Evolutionary conservation across 2,888 invertebrate species (phyloP).

Genomic region (Adelphocoris suturalis): DNA sequence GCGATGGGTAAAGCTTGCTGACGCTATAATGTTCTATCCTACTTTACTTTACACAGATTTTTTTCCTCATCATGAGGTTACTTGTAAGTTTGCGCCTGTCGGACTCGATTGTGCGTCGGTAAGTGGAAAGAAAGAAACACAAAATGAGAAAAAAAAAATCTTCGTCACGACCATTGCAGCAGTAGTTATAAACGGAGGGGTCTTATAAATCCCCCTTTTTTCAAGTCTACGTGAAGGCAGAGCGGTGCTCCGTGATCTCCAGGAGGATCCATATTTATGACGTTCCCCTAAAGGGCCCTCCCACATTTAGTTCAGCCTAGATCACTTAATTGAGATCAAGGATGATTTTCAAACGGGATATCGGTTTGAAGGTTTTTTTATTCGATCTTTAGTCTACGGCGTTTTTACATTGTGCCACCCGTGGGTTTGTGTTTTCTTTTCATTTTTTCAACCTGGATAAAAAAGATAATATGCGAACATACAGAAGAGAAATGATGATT

Average conservation of each 20-base stretch:
- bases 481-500: too few species aligned
- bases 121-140: neutral
- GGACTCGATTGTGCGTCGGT: conserved; percentile 6
- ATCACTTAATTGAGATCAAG: conserved; percentile 61
- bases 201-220: conserved; percentile 3
- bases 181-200: conserved; percentile 10
- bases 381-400: neutral
- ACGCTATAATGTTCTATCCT: too few species aligned
- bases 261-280: conserved; percentile 53
- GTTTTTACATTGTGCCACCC: neutral
- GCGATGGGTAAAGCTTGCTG: too few species aligned
- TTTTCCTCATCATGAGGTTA: neutral
- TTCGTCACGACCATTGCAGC: conserved; percentile 15
- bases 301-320: conserved; percentile 38
- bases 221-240: conserved; percentile 12
- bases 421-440: neutral
- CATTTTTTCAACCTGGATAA: too few species aligned
- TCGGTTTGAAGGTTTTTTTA: neutral
- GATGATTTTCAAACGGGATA: conserved; percentile 47
- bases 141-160: neutral
- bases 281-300: conserved; percentile 37
- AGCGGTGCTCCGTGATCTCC: conserved; percentile 44
- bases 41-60: neutral
- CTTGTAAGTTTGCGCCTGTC: conserved; percentile 32
- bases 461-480: too few species aligned